Base-by-base conservation (phyloP, 2,797 vertebrate genomes). In the Lemur catta region DNA sequence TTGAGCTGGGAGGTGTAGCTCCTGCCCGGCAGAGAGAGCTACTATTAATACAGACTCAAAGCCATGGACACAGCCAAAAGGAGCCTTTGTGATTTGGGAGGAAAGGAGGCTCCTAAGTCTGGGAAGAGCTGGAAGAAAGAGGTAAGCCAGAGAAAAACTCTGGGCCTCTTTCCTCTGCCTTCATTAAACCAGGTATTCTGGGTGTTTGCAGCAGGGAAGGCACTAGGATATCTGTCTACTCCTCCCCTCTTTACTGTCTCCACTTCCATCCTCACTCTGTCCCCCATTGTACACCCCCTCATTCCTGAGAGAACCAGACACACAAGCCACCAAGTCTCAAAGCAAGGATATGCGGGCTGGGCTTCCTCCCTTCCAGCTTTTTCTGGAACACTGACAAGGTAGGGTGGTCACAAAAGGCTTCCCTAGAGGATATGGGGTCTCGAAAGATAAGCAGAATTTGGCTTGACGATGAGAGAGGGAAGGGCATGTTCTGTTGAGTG, bases 121-220 rank as follows among this genome's bases (percentile, higher is more conserved):
- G 30, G 78, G 35, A 84, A 92, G 72, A 30, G 52, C 48, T 65
- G 69, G 65, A 87, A 87, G 67, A 88, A 69, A 38, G 22, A 79
- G 13, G 61, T 35, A 61, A 97, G 91, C 65, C 88, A 94, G 94
- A 84, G 30, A 96, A 67, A 65, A 86, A 17, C 55, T 85, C 95
- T 81, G 82, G 93, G 89, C 67, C 74, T 84, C 85, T 78, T 89
- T 86, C 43, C 28, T 91, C 52, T 52, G 84, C 74, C 86, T 91
- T 95, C 72, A 80, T 33, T 33, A 89, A 86, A 41, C 46, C 78
- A 95, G 96, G 94, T 67, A 84, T 85, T 91, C 82, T 69, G 57
- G 79, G 89, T 82, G 61, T 65, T 94, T 92, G 63, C 55, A 86
- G 84, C 24, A 84, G 85, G 59, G 63, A 91, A 95, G 80, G 65